Conservation (phyloP, 2,888 invertebrate genomes). For the Gastrophysa polygoni region DNA sequence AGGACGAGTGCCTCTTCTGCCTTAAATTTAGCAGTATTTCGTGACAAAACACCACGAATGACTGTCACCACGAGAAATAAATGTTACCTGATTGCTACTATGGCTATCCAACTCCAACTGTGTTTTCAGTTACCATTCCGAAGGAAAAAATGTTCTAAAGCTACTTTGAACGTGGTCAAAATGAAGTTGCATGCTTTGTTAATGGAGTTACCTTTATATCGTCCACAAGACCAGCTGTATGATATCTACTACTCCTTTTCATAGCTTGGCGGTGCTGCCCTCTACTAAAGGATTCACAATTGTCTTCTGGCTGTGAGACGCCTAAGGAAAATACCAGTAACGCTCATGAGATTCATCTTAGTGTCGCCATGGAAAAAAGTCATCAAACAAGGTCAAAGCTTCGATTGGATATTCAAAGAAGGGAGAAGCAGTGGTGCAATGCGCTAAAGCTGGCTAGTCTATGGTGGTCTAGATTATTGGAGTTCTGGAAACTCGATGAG, state of each 20-base stretch:
- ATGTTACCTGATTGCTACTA: too few relatives aligned
- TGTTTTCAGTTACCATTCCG: too few relatives aligned
- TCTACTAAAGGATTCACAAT: conserved; percentile 55
- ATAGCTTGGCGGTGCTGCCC: conserved; percentile 58
- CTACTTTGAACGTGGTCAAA: too few relatives aligned
- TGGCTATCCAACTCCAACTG: too few relatives aligned
- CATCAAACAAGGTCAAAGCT: too few relatives aligned
- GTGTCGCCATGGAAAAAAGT: too few relatives aligned
- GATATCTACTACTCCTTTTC: conserved; percentile 63
- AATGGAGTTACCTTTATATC: conserved; percentile 64
- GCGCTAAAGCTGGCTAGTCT: conserved; percentile 31
- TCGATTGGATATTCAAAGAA: conserved; percentile 14
- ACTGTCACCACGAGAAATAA: too few relatives aligned
- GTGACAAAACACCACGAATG: too few relatives aligned
- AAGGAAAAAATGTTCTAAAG: too few relatives aligned
- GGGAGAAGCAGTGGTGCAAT: conserved; percentile 32
- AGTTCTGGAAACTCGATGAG: conserved; percentile 15
- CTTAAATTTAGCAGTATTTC: too few relatives aligned
- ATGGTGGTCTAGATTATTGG: conserved; percentile 28
- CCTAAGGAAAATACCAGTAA: conserved; percentile 39
- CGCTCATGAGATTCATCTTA: not conserved
- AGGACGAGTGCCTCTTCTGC: too few relatives aligned
- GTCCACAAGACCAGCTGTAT: conserved; percentile 71
- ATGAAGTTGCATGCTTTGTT: too few relatives aligned
- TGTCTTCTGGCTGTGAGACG: conserved; percentile 52